phyloP scores from a whole-genome alignment of 2,797 vertebrate species.

The Phylloscopus collybita region DNA sequence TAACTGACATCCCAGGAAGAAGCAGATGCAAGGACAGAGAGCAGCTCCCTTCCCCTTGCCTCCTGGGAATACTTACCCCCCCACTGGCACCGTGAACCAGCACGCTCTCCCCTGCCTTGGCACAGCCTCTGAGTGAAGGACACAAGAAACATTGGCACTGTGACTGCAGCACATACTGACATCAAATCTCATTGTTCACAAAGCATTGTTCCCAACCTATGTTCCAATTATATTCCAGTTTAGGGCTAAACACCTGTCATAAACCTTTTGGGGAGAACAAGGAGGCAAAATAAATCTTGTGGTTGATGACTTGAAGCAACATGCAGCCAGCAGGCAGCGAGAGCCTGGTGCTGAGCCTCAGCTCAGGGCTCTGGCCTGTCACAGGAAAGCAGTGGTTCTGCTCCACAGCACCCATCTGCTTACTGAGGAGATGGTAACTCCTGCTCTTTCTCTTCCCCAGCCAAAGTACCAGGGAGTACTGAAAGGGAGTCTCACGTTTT shows the following conservation, averaged over 20 bases:
- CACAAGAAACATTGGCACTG: neutral
- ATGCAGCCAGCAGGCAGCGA: neutral
- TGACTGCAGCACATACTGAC: neutral
- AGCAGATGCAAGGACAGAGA: neutral
- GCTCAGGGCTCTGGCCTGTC: neutral
- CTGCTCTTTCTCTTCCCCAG: neutral
- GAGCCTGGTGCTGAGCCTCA: neutral
- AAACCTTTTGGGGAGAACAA: neutral
- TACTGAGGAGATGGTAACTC: neutral
- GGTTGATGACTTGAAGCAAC: neutral
- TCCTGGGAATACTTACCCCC: constrained; percentile 80
- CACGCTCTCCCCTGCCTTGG: constrained; percentile 85
- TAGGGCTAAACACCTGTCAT: neutral
- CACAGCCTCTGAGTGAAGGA: constrained; percentile 77
- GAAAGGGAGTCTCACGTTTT: fast-evolving
- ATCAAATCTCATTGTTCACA: neutral
- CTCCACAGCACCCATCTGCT: neutral
- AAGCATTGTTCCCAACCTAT: neutral
- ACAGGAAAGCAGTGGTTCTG: neutral
- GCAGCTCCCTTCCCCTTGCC: neutral
- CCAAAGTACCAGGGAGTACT: neutral
- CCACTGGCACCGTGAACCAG: constrained; percentile 94
- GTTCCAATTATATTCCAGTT: neutral
- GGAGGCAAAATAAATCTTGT: neutral
- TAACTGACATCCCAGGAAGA: neutral